Evolutionary conservation across 2,113 vertebrate genomes (phyloP), one percentile per base, ranked within the genome.

Genomic region (Megaceryle maxima): DNA sequence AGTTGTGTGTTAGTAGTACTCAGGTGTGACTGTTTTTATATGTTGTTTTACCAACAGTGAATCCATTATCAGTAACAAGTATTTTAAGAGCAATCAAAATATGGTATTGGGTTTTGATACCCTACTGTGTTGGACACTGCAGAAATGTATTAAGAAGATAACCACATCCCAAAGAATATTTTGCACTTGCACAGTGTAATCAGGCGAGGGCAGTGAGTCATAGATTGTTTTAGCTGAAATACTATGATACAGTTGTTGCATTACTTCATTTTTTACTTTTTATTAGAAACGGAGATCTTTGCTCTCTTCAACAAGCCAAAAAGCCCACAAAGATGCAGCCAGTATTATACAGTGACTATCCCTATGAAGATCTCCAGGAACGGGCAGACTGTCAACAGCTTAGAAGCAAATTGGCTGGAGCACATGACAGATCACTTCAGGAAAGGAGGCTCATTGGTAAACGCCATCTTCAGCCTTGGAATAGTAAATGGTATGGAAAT

Each of bases 391-490:
- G 97, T 99, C 92, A 98, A 97, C 95, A 95, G 98, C 10, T 93
- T 99, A 90, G 99, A 99, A 89, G 99, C 99, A 83, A 99, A 99
- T 96, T 99, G 99, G 99, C 96, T 99, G 96, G 99, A 99, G 93
- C 99, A 99, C 98, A 99, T 99, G 99, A 99, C 99, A 6, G 99
- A 99, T 95, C 99, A 99, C 97, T 99, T 99, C 98, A 99, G 99
- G 97, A 99, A 98, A 60, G 99, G 99, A 59, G 99, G 99, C 92
- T 98, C 98, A 2, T 96, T 99, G 95, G 99, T 99, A 50, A 99
- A 99, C 13, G 99, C 99, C 7, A 98, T 99, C 98, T 99, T 99
- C 98, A 98, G 98, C 97, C 98, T 99, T 81, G 98, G 98, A 93
- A 97, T 97, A 79, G 95, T 97, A 83, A 98, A 98, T 24, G 99